Percentiles rank a stretch among this genome's conserved stretches.
Evolutionary conservation across 2,797 vertebrate genomes (phyloP).

Genomic region (Bryconaethiops microstoma): DNA sequence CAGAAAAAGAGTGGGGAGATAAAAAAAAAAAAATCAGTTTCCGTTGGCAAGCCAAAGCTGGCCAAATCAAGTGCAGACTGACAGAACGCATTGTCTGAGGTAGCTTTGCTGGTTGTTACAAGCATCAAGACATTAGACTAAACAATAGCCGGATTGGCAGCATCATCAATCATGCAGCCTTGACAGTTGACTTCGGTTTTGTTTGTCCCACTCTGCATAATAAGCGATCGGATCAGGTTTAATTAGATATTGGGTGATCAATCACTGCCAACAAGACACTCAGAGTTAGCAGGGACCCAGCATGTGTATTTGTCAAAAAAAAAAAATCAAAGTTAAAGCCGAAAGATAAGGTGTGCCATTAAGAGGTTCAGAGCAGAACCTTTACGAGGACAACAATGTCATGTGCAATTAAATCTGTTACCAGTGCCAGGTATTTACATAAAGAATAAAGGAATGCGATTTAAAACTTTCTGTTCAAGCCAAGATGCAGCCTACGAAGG

Average conservation of each 20-base stretch:
- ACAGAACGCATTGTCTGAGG: conserved; percentile 92
- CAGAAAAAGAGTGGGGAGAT: conserved; percentile 10
- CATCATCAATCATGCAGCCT: conserved; percentile 93
- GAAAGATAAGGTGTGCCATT: conserved; percentile 78
- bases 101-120: conserved; percentile 97
- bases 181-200: conserved; percentile 98
- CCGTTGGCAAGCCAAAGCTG: conserved; percentile 66
- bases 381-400: conserved; percentile 58
- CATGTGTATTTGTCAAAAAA: conserved; percentile 78
- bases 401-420: conserved; percentile 77
- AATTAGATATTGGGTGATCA: conserved; percentile 99
- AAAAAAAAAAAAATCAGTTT: conserved; percentile 59
- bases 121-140: conserved; percentile 94
- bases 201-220: conserved; percentile 99
- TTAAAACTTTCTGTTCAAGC: conserved; percentile 72
- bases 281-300: conserved; percentile 82
- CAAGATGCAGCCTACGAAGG: conserved; percentile 66
- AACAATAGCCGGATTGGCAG: conserved; percentile 94
- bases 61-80: conserved; percentile 84
- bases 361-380: conserved; percentile 39
- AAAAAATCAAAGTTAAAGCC: conserved; percentile 77
- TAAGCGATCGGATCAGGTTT: conserved; percentile 99
- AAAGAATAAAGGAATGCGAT: conserved; percentile 79
- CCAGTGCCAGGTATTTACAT: conserved; percentile 76
- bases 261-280: conserved; percentile 99